Base-by-base conservation (phyloP, 2,797 vertebrate genomes). In the Gastrophryne carolinensis region DNA sequence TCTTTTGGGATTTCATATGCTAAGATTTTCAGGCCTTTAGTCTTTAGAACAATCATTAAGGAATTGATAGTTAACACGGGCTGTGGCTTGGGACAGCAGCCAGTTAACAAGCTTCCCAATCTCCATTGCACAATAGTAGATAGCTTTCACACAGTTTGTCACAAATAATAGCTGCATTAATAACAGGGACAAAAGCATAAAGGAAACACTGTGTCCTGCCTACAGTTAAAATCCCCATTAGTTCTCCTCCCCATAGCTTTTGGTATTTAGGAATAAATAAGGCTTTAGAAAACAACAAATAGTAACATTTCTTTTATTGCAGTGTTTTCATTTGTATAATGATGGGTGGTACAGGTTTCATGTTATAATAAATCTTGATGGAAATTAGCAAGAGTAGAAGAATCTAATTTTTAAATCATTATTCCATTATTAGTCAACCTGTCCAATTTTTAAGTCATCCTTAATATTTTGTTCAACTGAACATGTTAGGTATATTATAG, bases 121-220 rank as follows among this genome's bases (percentile, higher is more conserved):
- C 60, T 75, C 68, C 26, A 71, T 69, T 81, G 65, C 64, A 15
- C 29, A 66, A 30, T 56, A 62, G 63, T 21, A 65, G 62, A 81
- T 73, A 80, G 70, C 67, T 78, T 35, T 75, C 79, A 53, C 50
- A 62, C 1, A 75, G 72, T 80, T 77, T 1, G 21, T 56, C 62
- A 71, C 80, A 78, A 83, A 82, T 64, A 76, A 81, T 71, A 32
- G 24, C 52, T 56, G 30, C n/a, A 54, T 82, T 79, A 76, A 41
- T 66, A 24, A 79, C 79, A 80, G 71, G 73, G 80, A 83, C 44
- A 77, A 64, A 7, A 57, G 72, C 21, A 77, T 84, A 79, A 3
- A 30, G 76, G 74, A 79, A 67, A 73, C 60, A 79, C 74, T 47
- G 66, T 74, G 35, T 73, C 57, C 76, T 75, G 61, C 50, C 78